These are phyloP conservation scores for Bombus affinis DNA, from an alignment of 1,140 invertebrate genomes.

Conservation along the genomic window DNA sequence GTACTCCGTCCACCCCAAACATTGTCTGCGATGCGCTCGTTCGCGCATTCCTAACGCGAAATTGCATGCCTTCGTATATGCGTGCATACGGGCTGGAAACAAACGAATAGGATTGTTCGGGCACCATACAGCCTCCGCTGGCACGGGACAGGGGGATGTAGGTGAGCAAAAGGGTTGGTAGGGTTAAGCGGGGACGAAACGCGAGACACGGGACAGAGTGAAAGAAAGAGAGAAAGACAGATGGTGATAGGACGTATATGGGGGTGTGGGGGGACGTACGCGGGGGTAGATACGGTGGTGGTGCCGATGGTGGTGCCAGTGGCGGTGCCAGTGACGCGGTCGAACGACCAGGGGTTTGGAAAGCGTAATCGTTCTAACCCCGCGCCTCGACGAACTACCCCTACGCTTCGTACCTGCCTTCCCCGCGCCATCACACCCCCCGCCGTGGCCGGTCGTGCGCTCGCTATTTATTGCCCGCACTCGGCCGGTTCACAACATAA, in stretches of 20 bases:
- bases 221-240: slow-evolving; percentile 46
- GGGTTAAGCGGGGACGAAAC: not conserved
- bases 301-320: slow-evolving; percentile 55
- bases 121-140: slow-evolving; percentile 53
- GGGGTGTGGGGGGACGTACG: not conserved
- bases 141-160: slow-evolving; percentile 27
- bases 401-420: slow-evolving; percentile 47
- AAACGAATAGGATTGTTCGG: slow-evolving; percentile 71
- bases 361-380: slow-evolving; percentile 73
- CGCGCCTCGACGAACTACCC: slow-evolving; percentile 61
- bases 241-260: slow-evolving; percentile 26
- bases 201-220: slow-evolving; percentile 26
- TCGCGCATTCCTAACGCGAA: slow-evolving; percentile 62
- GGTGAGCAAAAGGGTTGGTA: not conserved
- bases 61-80: slow-evolving; percentile 66
- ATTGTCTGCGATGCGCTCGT: slow-evolving; percentile 25
- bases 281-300: slow-evolving; percentile 53
- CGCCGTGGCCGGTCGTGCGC: slow-evolving; percentile 34
- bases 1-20: not conserved
- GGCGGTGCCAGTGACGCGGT: slow-evolving; percentile 65
- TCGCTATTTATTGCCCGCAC: slow-evolving; percentile 81
- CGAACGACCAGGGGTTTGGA: slow-evolving; percentile 63
- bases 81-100: slow-evolving; percentile 61
- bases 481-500: slow-evolving; percentile 82
- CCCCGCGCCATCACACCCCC: slow-evolving; percentile 9